Evolutionary conservation across 2,797 vertebrate species (phyloP).

Genomic region (Apodemus agrarius): DNA sequence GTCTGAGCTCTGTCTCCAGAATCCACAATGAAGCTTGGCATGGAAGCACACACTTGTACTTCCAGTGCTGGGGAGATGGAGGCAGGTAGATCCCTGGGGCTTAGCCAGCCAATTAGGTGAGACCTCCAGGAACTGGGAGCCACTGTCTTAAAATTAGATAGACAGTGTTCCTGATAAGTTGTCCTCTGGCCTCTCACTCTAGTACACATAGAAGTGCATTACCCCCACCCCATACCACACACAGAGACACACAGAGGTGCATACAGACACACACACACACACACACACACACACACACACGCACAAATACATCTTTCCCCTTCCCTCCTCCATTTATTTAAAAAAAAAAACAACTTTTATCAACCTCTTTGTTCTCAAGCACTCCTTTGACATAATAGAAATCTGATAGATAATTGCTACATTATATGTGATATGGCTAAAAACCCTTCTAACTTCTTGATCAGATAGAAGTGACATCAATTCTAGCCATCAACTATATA

Average conservation of each 20-base stretch:
- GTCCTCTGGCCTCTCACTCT: background rate
- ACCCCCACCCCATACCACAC: too few relatives aligned
- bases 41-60: too few relatives aligned
- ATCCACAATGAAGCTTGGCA: background rate
- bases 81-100: too few relatives aligned
- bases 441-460: background rate
- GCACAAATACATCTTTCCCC: background rate
- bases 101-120: background rate
- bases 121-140: background rate
- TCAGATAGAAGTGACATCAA: conserved; percentile 7
- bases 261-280: too few relatives aligned
- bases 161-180: background rate
- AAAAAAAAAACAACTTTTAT: background rate
- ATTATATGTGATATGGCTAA: conserved; percentile 31
- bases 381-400: background rate
- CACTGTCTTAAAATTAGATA: background rate
- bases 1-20: background rate
- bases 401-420: background rate
- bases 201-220: accelerated
- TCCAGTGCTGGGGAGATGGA: background rate
- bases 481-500: background rate
- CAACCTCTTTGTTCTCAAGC: conserved; percentile 22
- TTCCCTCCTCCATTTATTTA: conserved; percentile 16
- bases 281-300: too few relatives aligned
- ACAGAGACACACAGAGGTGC: too few relatives aligned